Evolutionary conservation across 53 echinoderm and acorn worm species (phyloP).

Genomic region (Mesocentrotus franciscanus): DNA sequence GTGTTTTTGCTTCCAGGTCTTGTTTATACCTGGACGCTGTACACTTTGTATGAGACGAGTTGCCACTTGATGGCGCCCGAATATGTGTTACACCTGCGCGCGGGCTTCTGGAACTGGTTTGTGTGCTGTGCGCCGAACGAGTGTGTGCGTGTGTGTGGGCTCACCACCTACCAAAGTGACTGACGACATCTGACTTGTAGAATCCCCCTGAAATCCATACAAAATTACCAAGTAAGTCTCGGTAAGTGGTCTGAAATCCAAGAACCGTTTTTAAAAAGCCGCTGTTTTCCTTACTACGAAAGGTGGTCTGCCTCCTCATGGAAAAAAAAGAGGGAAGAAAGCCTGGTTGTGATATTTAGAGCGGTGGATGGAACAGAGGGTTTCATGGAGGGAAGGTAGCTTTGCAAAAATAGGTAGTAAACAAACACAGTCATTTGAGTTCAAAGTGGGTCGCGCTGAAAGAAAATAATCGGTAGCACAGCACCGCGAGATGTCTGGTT

Average conservation of each 20-base stretch:
- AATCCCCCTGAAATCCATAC: slow-evolving; percentile 66
- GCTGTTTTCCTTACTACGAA: slow-evolving; percentile 63
- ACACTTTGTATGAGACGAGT: neutral
- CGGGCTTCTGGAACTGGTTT: neutral
- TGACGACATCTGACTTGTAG: slow-evolving; percentile 62
- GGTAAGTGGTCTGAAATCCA: slow-evolving; percentile 70
- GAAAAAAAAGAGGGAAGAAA: neutral
- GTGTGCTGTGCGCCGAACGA: slow-evolving; percentile 17
- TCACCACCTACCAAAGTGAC: slow-evolving; percentile 61
- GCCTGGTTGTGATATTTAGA: slow-evolving; percentile 13
- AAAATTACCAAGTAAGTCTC: slow-evolving; percentile 63
- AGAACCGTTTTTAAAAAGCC: slow-evolving; percentile 69
- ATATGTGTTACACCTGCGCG: slow-evolving; percentile 13
- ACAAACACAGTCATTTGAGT: slow-evolving; percentile 66
- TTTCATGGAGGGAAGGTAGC: slow-evolving; percentile 9
- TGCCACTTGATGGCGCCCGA: slow-evolving; percentile 3
- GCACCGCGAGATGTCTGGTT: neutral
- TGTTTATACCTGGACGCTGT: neutral
- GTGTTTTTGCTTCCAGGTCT: neutral
- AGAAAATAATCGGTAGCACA: slow-evolving; percentile 64
- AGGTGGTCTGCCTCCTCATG: slow-evolving; percentile 54
- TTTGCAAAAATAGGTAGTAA: slow-evolving; percentile 66
- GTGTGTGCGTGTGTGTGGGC: slow-evolving; percentile 66
- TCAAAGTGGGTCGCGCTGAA: slow-evolving; percentile 68
- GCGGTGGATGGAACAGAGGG: slow-evolving; percentile 11